Percentiles rank a stretch among this genome's conserved stretches.
These are phyloP conservation scores for Phoebastria nigripes DNA, from an alignment of 2,797 vertebrate genomes.

Conservation along the genomic window DNA sequence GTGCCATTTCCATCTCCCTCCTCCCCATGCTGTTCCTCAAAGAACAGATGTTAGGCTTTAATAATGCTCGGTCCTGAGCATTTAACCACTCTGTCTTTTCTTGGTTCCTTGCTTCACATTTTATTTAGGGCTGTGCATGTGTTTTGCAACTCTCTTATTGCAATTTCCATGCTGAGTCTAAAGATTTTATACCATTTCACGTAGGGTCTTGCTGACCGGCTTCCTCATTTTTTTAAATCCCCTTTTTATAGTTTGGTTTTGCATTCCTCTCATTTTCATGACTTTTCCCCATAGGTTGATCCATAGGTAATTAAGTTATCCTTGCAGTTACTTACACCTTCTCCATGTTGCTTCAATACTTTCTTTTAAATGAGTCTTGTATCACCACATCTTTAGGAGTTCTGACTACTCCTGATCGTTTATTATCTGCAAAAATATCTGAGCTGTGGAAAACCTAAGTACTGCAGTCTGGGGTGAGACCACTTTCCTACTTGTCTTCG, in stretches of 20 bases:
- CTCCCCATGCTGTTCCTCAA: not conserved
- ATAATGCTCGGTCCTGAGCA: not conserved
- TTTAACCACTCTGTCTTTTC: not conserved
- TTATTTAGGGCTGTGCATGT: constrained; percentile 19
- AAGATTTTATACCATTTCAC: constrained; percentile 18
- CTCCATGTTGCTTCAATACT: not conserved
- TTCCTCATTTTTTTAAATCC: constrained; percentile 18
- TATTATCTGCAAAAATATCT: not conserved
- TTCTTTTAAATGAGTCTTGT: not conserved
- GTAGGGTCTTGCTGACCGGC: not conserved
- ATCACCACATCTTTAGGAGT: not conserved
- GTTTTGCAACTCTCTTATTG: constrained; percentile 47
- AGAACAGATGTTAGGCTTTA: constrained; percentile 7
- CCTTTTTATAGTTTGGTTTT: not conserved
- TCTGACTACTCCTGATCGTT: not conserved
- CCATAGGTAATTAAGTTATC: not conserved
- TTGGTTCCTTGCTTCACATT: constrained; percentile 28
- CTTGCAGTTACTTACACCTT: not conserved
- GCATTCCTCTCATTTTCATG: not conserved
- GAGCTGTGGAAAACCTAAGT: not conserved
- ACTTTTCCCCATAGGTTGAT: not conserved
- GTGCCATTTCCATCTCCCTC: not conserved
- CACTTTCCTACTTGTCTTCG: not conserved
- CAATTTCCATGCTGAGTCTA: constrained; percentile 61
- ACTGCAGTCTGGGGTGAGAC: not conserved